Evolutionary conservation across 1,140 invertebrate species (phyloP), one percentile per base, ranked within the genome.

Genomic region (Littorina saxatilis): DNA sequence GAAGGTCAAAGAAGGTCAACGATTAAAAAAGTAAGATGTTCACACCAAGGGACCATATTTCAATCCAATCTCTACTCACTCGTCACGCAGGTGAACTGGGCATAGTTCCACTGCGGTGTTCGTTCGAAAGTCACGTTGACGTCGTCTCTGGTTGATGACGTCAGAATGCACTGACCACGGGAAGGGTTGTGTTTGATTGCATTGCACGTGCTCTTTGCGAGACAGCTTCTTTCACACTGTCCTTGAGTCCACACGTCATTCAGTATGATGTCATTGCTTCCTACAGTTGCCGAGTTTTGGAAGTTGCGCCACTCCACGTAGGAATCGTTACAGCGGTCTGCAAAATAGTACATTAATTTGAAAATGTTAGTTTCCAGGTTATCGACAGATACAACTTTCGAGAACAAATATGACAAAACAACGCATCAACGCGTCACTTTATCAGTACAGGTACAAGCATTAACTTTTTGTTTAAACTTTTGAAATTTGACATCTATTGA

Each of bases 291-390:
- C 32, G 29, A 32, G 32, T 79, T 61, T 1, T 43, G 4, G 17
- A 78, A 47, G n/a, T n/a, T 73, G 1, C 73, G 66, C 87, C 87
- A 88, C 39, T 66, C 27, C 55, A 84, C 76, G 35, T 82, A 68
- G 29, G 82, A 35, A 13, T 83, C 82, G 27, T 82, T 50, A 68
- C 87, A 88, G 5, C 80, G 84, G 63, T 87, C 87, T 87, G 75
- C 15, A 4, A 2, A 39, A 27, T 32, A 27, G n/a, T n/a, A n/a
- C n/a, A n/a, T n/a, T n/a, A n/a, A n/a, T n/a, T n/a, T n/a, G n/a
- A n/a, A n/a, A n/a, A n/a, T n/a, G n/a, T n/a, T n/a, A n/a, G n/a
- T n/a, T n/a, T n/a, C n/a, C n/a, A n/a, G n/a, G n/a, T n/a, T n/a
- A n/a, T n/a, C n/a, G n/a, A n/a, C n/a, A n/a, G n/a, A n/a, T n/a